Evolutionary conservation across 2,113 vertebrate species (phyloP).

Genomic region (Archocentrus centrarchus): DNA sequence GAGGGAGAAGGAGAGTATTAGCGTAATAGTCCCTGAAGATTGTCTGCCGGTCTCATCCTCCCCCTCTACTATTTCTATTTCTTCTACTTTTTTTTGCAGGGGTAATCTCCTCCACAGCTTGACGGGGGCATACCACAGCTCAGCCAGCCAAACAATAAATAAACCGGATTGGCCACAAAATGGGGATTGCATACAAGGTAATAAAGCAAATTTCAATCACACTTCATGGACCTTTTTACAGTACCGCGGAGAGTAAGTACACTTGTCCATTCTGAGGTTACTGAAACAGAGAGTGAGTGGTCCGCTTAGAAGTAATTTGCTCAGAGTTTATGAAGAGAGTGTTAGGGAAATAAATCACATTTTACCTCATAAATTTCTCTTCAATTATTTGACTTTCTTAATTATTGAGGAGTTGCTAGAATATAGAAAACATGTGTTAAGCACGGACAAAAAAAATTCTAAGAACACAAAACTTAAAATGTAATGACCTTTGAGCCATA

Average conservation of each 20-base stretch:
- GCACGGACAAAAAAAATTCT: not conserved
- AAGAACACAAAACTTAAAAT: not conserved
- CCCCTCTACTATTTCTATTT: slow-evolving; percentile 28
- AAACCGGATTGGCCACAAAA: slow-evolving; percentile 78
- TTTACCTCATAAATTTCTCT: not conserved
- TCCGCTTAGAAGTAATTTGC: slow-evolving; percentile 7
- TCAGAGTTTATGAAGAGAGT: slow-evolving; percentile 5
- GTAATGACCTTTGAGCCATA: not conserved
- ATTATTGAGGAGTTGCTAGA: not conserved
- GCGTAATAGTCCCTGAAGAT: slow-evolving; percentile 69
- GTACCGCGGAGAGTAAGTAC: slow-evolving; percentile 58
- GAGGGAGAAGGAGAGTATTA: slow-evolving; percentile 43
- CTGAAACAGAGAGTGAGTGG: slow-evolving; percentile 66
- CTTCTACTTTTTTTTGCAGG: slow-evolving; percentile 50
- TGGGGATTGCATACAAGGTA: slow-evolving; percentile 79
- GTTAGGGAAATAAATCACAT: slow-evolving; percentile 2
- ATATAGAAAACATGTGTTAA: not conserved
- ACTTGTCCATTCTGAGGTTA: slow-evolving; percentile 72
- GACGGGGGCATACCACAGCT: slow-evolving; percentile 66
- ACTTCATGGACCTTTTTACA: slow-evolving; percentile 60
- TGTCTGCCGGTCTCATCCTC: slow-evolving; percentile 49
- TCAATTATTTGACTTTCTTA: not conserved
- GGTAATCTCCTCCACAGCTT: slow-evolving; percentile 73
- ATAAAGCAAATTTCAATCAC: slow-evolving; percentile 83
- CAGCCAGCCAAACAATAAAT: slow-evolving; percentile 78